Base-by-base conservation (phyloP, 1,140 invertebrate genomes). In the Galleria mellonella region DNA sequence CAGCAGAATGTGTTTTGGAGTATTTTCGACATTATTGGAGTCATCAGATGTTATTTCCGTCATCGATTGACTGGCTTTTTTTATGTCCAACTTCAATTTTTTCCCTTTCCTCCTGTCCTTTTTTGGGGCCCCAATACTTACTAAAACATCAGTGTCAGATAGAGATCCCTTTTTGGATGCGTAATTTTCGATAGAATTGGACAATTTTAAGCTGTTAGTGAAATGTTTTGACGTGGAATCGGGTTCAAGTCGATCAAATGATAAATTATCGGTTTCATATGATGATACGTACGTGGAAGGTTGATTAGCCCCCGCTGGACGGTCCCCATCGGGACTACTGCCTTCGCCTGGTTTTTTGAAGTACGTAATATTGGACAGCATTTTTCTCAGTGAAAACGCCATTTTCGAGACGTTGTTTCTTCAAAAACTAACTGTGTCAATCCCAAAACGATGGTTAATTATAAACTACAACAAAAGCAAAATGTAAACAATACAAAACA, bases 321-420 rank as follows among this genome's bases (percentile, higher is more conserved):
- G 2, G 2, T 23, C 17, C 17, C 56, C 38, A 12, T 32, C 55
- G n/a, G 37, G 33, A 43, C 36, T 52, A 33, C 52, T 50, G 0
- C 57, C 47, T 1, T 69, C 71, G 1, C 60, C 74, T 2, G 67
- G 40, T 51, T 75, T 82, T 43, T 79, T 75, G 47, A 84, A 83
- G 51, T 82, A 79, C 15, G 52, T 71, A 27, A 83, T 84, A 37
- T 81, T 82, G 5, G 78, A 83, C 33, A 84, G 50, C 53, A 84
- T 84, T 51, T 72, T 74, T 43, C 71, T 49, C 12, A 81, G 55
- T 9, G 81, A 74, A 60, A 81, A 84, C 68, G 76, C 74, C 81
- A 84, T 84, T 54, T 52, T 65, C 14, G 11, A 30, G 47, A 32
- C n/a, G 15, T 31, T 4, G 17, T 23, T 6, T 37, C 40, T 32